phyloP scores from a whole-genome alignment of 2,888 invertebrate species.

The Xylota segnis region DNA sequence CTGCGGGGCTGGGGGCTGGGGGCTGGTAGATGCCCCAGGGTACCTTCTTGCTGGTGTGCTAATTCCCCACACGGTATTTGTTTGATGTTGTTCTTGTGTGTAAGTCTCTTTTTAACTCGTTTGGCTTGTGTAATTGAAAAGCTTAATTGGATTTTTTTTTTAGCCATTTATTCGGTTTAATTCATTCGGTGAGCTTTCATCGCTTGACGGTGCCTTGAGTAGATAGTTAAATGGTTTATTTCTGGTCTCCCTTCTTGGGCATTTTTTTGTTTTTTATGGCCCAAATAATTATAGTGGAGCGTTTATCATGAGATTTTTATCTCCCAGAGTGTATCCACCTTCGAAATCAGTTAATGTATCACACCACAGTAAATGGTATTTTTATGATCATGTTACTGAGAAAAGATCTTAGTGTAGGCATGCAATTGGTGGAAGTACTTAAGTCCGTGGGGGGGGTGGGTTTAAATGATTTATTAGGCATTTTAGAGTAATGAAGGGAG shows the following conservation, averaged over 20 bases:
- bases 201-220: slow-evolving; percentile 24
- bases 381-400: slow-evolving; percentile 69
- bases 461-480: slow-evolving; percentile 46
- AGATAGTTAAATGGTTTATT: slow-evolving; percentile 39
- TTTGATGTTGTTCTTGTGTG: slow-evolving; percentile 53
- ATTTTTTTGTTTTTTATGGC: background rate
- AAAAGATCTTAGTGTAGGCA: slow-evolving; percentile 18
- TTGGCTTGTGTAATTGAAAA: slow-evolving; percentile 65
- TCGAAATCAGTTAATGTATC: slow-evolving; percentile 59
- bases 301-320: slow-evolving; percentile 66
- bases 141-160: slow-evolving; percentile 71
- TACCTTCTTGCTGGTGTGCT: slow-evolving; percentile 47
- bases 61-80: slow-evolving; percentile 69
- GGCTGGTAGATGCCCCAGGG: slow-evolving; percentile 36
- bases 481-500: background rate
- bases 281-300: slow-evolving; percentile 9
- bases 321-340: slow-evolving; percentile 58
- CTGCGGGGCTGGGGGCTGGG: slow-evolving; percentile 5
- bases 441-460: background rate
- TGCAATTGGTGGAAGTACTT: slow-evolving; percentile 39
- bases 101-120: slow-evolving; percentile 17
- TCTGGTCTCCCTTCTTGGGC: background rate
- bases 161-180: slow-evolving; percentile 65
- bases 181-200: slow-evolving; percentile 74
- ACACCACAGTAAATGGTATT: slow-evolving; percentile 54